Base-by-base conservation (phyloP, 2,888 invertebrate genomes). In the Leptarthrus brevirostris region DNA sequence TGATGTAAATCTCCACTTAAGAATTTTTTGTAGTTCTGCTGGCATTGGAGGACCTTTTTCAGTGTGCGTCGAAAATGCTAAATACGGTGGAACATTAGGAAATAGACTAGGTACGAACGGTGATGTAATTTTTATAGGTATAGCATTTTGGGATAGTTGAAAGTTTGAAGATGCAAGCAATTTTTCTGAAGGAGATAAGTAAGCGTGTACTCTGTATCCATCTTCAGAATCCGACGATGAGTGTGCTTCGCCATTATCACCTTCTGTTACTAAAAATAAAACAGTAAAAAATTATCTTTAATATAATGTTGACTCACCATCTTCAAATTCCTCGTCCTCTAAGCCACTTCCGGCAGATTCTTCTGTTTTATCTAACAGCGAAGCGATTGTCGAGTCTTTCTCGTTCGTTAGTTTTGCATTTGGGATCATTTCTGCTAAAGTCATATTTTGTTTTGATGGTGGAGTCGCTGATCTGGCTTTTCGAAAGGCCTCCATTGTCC, bases 1-100 rank as follows among this genome's bases (percentile, higher is more conserved):
- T 0, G 94, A 93, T 78, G 96, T 97, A 72, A 97, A 87, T 82
- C 95, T 94, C 98, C 98, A 99, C 82, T 96, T 96, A 71, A 99
- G 87, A 77, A 93, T 90, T 79, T 92, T 92, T 78, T 91, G 89
- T 79, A 95, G 88, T 2, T 91, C 89, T 53, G 88, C 82, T 0
- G 97, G 96, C 78, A 93, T 83, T 66, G 83, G 80, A 1, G 87
- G 86, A 2, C 86, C 89, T 83, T 88, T 86, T 70, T 89, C 87
- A 76, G 91, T 90, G 81, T 91, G 91, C 10, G 89, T 86, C 61
- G 90, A 89, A 83, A 96, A 96, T 79, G 89, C 89, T 76, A 96
- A 88, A 80, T 92, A 93, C 0, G 95, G 95, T 53, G 93, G 91
- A 77, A 93, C 90, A 84, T 91, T 85, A 0, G 91, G 88, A 82